phyloP scores from a whole-genome alignment of 1,140 invertebrate genomes.

The Scaptomyza hsui region DNA sequence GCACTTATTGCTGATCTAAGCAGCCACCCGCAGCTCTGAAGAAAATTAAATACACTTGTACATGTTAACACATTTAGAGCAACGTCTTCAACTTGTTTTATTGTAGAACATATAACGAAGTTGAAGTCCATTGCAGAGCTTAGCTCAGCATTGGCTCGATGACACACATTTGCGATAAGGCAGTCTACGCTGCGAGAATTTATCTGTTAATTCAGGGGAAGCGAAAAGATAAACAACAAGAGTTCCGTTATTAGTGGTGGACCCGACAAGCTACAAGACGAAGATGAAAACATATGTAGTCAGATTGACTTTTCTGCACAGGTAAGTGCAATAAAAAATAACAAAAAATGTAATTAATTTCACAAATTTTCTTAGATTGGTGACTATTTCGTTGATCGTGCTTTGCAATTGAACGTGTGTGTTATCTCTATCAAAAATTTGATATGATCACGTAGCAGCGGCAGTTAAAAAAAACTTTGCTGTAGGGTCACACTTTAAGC shows the following conservation, averaged over 20 bases:
- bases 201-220: background rate
- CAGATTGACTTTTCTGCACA: background rate
- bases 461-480: background rate
- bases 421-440: background rate
- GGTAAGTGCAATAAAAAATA: too few relatives aligned
- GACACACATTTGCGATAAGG: slow-evolving; percentile 33
- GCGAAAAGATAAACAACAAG: background rate
- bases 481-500: slow-evolving; percentile 11
- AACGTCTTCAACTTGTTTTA: slow-evolving; percentile 9
- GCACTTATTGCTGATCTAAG: slow-evolving; percentile 19
- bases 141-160: slow-evolving; percentile 39
- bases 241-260: background rate
- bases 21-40: slow-evolving; percentile 35
- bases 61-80: slow-evolving; percentile 21
- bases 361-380: too few relatives aligned
- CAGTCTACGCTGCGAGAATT: slow-evolving; percentile 46
- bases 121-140: slow-evolving; percentile 30
- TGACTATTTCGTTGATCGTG: background rate
- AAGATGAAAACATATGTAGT: too few relatives aligned
- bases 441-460: slow-evolving; percentile 8
- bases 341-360: too few relatives aligned
- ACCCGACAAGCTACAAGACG: too few relatives aligned
- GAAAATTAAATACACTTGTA: slow-evolving; percentile 1
- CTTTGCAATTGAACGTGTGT: background rate
- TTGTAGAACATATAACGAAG: background rate